Evolutionary conservation across 2,113 vertebrate genomes (phyloP), one percentile per base, ranked within the genome.

Genomic region (Orthonyx spaldingii): DNA sequence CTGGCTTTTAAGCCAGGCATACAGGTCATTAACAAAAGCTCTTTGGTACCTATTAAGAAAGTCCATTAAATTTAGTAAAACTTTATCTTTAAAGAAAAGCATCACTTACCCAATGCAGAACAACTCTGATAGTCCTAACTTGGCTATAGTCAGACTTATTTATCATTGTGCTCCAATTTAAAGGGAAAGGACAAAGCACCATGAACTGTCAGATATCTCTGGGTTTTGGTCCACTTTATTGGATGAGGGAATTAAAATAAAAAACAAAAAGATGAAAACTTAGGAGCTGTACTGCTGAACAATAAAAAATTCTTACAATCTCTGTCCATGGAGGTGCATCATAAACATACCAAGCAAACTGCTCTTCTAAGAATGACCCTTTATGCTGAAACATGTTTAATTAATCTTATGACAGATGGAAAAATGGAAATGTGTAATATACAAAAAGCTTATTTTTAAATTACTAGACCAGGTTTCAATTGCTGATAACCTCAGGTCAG

Each of bases 361-460:
- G 2, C 65, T 56, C 44, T 46, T 21, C 30, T 50, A 75, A 75
- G 32, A 83, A 70, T 23, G 7, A 23, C 46, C 17, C 49, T 65
- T 76, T 55, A 47, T 16, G 9, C 20, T 87, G 15, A 74, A 92
- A 37, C 15, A 19, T 6, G 33, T 37, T 90, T 56, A 71, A 90
- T 68, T 70, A 83, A 90, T 23, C 55, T 66, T 78, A 44, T 49
- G 49, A 89, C 49, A 94, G 65, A 55, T 32, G 75, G 86, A 77
- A 70, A 92, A 89, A 79, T 32, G 6, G 60, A 85, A 76, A 60
- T n/a, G 4, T 23, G 70, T 35, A 84, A 93, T 84, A 66, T 49
- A 90, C 84, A 92, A 92, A 87, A 85, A 91, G n/a, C 27, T 84
- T 93, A 82, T 91, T 95, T 96, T 91, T 79, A 96, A 96, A 94